Base-by-base conservation (phyloP, 2,888 invertebrate species). In the Drosophila stalkeri region DNA sequence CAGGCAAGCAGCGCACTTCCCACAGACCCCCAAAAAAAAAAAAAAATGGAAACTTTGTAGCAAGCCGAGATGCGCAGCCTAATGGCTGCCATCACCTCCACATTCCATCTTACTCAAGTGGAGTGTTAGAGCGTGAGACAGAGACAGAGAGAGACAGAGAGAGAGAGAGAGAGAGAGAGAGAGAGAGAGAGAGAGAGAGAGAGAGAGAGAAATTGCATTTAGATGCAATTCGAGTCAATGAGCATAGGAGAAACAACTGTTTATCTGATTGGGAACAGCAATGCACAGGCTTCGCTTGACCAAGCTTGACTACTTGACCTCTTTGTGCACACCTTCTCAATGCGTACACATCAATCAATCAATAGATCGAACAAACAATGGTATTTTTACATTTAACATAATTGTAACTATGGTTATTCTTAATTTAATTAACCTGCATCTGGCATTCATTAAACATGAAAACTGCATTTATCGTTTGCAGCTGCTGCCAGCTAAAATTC, bases 1-100 rank as follows among this genome's bases (percentile, higher is more conserved):
- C 70, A 70, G 46, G 57, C 61, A 35, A 16, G 41, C 43, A 56
- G 52, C 37, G 71, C 69, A 64, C 63, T 79, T 61, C 65, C 55
- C 66, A 57, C 43, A 65, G 43, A 65, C 27, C 57, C 78, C 56
- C 74, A 78, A 20, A 33, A 51, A 49, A 31, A 47, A 23, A 2
- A 12, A 7, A 1, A 16, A n/a, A 49, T 31, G 16, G 6, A 47
- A 52, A 75, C 76, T 77, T 80, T 80, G 73, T 70, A 66, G 56
- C 68, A 62, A 56, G 66, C 57, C 20, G 39, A 43, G 41, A 35
- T 65, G 31, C 43, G 54, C 44, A 47, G 64, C 49, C 63, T 61
- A 79, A 55, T 49, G 55, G 39, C 41, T n/a, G 41, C 27, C 3
- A n/a, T 39, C 23, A 20, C 8, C 33, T n/a, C 31, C 31, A 6